Base-by-base conservation (phyloP, 2,888 invertebrate species). In the Nebria brevicollis region DNA sequence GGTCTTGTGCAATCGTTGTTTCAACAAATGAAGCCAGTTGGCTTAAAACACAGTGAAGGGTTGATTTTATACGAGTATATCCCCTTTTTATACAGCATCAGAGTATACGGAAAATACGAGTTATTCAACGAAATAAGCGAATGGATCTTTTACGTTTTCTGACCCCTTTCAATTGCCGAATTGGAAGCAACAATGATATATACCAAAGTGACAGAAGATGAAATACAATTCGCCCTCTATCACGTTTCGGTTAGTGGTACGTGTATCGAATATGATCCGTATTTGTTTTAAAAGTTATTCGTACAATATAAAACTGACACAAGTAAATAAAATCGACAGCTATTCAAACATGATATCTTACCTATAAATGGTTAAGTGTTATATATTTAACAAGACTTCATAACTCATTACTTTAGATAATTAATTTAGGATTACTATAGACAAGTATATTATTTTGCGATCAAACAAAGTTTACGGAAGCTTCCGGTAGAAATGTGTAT, bases 21-120 rank as follows among this genome's bases (percentile, higher is more conserved):
- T 70, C 11, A 70, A 70, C 70, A 70, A 70, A 70, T 70, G 70
- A 70, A 70, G 70, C 70, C 70, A 70, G 70, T 70, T 70, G 70
- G 25, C 25, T 68, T 25, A 11, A 25, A 8, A 20, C 25, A 15
- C n/a, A 26, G 15, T 7, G 68, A 54, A 54, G 54, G 54, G 54
- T 54, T 54, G 54, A 2, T 54, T 54, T 54, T 54, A 34, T 34
- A 1, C 34, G 34, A 34, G 34, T 5, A 34, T 54, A 13, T 13
- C 54, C 54, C 8, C 54, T 54, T 54, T 11, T 54, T 13, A 54
- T 34, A 34, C 34, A 34, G 4, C 54, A 6, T 54, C 54, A 54
- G 11, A 54, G 11, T 54, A 54, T 2, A 2, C 8, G 4, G 54
- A 54, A 54, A 54, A 54, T 54, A 54, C 54, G 54, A 54, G 54